Base-by-base conservation (phyloP, 2,113 vertebrate genomes). In the Cariama cristata region DNA sequence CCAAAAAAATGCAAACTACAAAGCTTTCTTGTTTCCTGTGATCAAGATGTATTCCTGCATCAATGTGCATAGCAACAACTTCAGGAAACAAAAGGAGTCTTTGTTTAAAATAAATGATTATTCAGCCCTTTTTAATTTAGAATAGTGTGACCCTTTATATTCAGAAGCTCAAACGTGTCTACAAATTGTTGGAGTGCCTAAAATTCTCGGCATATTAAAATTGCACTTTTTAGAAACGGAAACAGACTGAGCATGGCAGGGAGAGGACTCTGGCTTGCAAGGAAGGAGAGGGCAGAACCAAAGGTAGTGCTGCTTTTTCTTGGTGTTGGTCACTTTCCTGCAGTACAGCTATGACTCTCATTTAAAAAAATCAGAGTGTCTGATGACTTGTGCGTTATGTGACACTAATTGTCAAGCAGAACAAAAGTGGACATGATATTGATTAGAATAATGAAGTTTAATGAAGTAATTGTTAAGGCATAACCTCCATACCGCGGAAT, bases 51-150 rank as follows among this genome's bases (percentile, higher is more conserved):
- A 91, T 89, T 96, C 82, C 82, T 52, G 15, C 77, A 88, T 93
- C 84, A 76, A 63, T 91, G 93, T 88, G 93, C 96, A 93, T 94
- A 88, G 91, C 88, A 95, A 80, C 88, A 94, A 86, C 82, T 79
- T 95, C 49, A 44, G 75, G 56, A 84, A 96, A 98, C 88, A 98
- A 90, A 93, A 86, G 68, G 73, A 55, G 19, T n/a, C 93, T 96
- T 95, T 98, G 88, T 98, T 94, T 77, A 90, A 86, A 93, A 30
- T 71, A 93, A 88, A 75, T 92, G 58, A 97, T 97, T 95, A 96
- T 97, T 91, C 86, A 85, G 22, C 79, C 74, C 44, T 90, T 96
- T 96, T 84, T 87, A 77, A 93, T 93, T 96, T 96, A 79, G 45
- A 45, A 67, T 93, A 92, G 84, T 96, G 63, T 90, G 69, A 92